Evolutionary conservation across 2,888 invertebrate species (phyloP), one percentile per base, ranked within the genome.

Genomic region (Eulithis prunata): DNA sequence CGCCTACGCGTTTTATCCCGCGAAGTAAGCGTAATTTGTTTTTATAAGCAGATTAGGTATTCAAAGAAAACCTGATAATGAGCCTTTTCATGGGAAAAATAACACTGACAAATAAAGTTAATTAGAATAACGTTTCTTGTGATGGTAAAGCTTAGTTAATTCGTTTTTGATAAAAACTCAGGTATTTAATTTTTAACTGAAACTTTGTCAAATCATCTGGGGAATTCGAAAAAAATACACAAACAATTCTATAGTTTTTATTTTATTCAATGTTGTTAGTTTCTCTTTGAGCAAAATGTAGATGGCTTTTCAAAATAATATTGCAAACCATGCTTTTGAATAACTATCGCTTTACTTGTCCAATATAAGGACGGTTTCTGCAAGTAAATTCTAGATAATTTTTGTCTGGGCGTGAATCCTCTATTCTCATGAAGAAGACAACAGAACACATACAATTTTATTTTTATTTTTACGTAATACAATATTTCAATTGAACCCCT

Each of bases 1-100:
- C 79, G 76, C 83, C 83, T 75, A 83, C 83, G 57, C 68, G 28
- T 62, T 73, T 77, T 58, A 60, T 69, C 62, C 62, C 46, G 66
- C 54, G 11, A 54, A 54, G 41, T 54, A 60, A 49, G 45, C 57
- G 63, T 69, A 69, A 67, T 72, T 69, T 61, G 62, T 67, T 65
- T 72, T 63, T 66, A 61, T 70, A 67, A 66, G 64, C 65, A 64
- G 56, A 64, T 54, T 8, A 52, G 53, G 59, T 11, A 7, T 52
- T 62, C 46, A 36, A 52, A 21, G 49, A 49, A 67, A 28, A 52
- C 5, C 41, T 54, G 38, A 14, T 41, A 8, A 41, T 52, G 41
- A n/a, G 12, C 32, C 21, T 8, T 55, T 38, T 41, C n/a, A 45
- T 21, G 21, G 49, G 21, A 10, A 41, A 54, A 54, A 10, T 14